phyloP scores from a whole-genome alignment of 2,888 invertebrate species.

The Hetaerina titia region DNA sequence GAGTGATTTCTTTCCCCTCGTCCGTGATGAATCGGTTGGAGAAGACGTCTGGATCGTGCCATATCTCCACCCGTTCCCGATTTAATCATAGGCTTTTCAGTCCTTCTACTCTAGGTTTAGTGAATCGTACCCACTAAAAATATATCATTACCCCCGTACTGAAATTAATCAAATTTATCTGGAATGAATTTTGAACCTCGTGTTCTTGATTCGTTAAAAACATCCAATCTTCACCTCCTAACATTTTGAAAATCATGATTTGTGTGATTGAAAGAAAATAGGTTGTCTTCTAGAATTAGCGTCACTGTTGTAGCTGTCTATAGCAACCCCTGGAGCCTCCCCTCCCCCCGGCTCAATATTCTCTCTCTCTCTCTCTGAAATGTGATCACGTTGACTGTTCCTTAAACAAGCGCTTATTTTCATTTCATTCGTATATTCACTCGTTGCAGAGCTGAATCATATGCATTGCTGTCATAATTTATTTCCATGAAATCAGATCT shows the following conservation, averaged over 20 bases:
- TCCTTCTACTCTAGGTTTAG: neutral
- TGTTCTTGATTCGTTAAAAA: neutral
- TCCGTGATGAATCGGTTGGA: neutral
- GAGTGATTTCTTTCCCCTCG: neutral
- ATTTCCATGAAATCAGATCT: too few species aligned
- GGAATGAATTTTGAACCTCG: conserved; percentile 23
- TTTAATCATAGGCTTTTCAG: neutral
- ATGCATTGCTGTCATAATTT: too few species aligned
- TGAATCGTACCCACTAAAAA: conserved; percentile 8
- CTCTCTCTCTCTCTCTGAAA: too few species aligned
- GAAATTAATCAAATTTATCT: conserved; percentile 69
- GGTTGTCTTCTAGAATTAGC: neutral
- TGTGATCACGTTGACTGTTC: too few species aligned
- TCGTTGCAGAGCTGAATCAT: too few species aligned
- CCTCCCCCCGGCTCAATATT: too few species aligned
- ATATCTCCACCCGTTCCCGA: neutral
- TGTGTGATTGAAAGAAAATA: neutral
- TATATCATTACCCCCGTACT: neutral
- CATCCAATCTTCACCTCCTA: neutral
- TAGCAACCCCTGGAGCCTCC: too few species aligned
- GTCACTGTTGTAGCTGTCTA: neutral
- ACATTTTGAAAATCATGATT: neutral
- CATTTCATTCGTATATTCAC: too few species aligned
- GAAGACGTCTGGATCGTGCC: neutral
- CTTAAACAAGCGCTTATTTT: too few species aligned